Evolutionary conservation across 2,113 vertebrate species (phyloP).

Genomic region (Eurypyga helias): DNA sequence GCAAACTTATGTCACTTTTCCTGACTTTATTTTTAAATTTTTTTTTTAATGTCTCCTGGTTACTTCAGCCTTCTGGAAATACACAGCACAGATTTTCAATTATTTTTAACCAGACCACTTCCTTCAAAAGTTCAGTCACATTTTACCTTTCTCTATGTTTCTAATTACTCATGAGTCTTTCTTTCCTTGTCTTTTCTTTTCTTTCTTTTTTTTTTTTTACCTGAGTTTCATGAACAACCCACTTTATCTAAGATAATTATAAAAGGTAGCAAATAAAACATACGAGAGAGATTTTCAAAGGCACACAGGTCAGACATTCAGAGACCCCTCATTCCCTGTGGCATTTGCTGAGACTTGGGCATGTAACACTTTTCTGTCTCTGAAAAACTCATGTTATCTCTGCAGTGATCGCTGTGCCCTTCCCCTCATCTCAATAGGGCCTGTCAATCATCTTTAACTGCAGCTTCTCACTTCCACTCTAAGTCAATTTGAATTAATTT

Average conservation of each 20-base stretch:
- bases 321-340: neutral
- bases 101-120: neutral
- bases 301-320: neutral
- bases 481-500: constrained; percentile 18
- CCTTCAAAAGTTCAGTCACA: neutral
- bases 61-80: neutral
- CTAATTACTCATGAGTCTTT: neutral
- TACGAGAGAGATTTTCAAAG: neutral
- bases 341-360: neutral
- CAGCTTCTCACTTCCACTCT: neutral
- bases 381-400: neutral
- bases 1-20: neutral
- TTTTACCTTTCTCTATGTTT: neutral
- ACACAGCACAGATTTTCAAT: neutral
- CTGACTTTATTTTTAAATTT: neutral
- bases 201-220: neutral
- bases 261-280: neutral
- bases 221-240: neutral
- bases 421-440: neutral
- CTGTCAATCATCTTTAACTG: neutral
- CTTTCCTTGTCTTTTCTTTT: neutral
- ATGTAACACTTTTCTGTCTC: neutral
- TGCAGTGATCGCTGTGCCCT: neutral
- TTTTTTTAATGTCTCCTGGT: neutral
- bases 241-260: neutral